Base-by-base conservation (phyloP, 2,888 invertebrate genomes). In the Hydraecia micacea region DNA sequence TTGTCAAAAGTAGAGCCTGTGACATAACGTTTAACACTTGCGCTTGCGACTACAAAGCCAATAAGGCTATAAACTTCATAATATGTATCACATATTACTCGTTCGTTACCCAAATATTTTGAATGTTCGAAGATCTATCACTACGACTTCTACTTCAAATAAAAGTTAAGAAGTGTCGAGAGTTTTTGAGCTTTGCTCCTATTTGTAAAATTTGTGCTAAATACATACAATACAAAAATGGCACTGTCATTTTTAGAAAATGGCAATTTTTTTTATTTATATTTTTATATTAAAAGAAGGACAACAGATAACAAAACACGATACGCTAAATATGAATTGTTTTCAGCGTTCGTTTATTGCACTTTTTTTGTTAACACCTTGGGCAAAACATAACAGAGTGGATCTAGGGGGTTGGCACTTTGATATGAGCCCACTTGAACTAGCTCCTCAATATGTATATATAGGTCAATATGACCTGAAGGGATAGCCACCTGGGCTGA, bases 171-270 rank as follows among this genome's bases (percentile, higher is more conserved):
- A 78, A 77, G 76, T 62, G 32, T 62, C 36, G 7, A 71, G 25
- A 46, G 62, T 75, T 75, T 83, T 32, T 62, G n/a, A 66, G 62
- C 58, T 69, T 65, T 36, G 46, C 76, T 80, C 63, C n/a, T 85
- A 66, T 70, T 46, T 75, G 63, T 79, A 79, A 79, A 85, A 55
- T 67, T 75, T 80, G 77, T 77, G 85, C 85, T 73, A 79, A 75
- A 83, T 66, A 74, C 60, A 76, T 46, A 74, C 18, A 77, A 25
- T 25, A 73, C 39, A 52, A 52, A 32, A 75, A 81, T 86, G 80
- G 80, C 86, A 80, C 86, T 15, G 52, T 46, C 73, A 81, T 81
- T 79, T 73, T 72, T 46, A 18, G 15, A 65, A 75, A 86, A 82
- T 39, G 65, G 62, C 71, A 42, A 36, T 36, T 28, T 39, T 25